Evolutionary conservation across 1,140 invertebrate species (phyloP).

Genomic region (Micrasema minimum): DNA sequence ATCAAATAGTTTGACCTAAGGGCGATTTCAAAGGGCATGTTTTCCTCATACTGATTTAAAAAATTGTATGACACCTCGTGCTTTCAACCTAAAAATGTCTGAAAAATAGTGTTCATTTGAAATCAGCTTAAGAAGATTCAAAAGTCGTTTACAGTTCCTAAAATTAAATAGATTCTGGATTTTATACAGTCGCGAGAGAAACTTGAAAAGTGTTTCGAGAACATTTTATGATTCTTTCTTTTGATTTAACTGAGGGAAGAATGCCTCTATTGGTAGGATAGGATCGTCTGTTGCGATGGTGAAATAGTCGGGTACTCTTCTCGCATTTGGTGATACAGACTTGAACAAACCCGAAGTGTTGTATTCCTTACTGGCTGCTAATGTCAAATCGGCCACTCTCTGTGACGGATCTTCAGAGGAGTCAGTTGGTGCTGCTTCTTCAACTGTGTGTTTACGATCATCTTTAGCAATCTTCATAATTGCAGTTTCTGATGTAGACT

Average conservation of each 20-base stretch:
- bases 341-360: constrained; percentile 70
- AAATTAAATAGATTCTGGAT: too few relatives aligned
- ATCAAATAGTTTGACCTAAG: too few relatives aligned
- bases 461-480: constrained; percentile 67
- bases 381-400: constrained; percentile 69
- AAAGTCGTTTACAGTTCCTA: too few relatives aligned
- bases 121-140: too few relatives aligned
- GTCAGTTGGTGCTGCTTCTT: constrained; percentile 57
- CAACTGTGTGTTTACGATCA: constrained; percentile 59
- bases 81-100: too few relatives aligned
- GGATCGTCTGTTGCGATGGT: constrained; percentile 73
- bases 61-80: too few relatives aligned
- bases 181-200: too few relatives aligned
- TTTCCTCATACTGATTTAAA: too few relatives aligned
- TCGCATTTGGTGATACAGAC: constrained; percentile 63
- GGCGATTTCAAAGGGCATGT: too few relatives aligned
- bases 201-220: not conserved
- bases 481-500: constrained; percentile 64
- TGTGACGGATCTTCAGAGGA: constrained; percentile 65
- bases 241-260: constrained; percentile 71
- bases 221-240: constrained; percentile 63
- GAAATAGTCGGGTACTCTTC: constrained; percentile 70
- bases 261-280: constrained; percentile 71
- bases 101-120: too few relatives aligned
- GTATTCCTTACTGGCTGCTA: constrained; percentile 70